Percentiles rank a stretch among this genome's conserved stretches.
Conservation (phyloP, 2,888 invertebrate species). For the Aethes cnicana region DNA sequence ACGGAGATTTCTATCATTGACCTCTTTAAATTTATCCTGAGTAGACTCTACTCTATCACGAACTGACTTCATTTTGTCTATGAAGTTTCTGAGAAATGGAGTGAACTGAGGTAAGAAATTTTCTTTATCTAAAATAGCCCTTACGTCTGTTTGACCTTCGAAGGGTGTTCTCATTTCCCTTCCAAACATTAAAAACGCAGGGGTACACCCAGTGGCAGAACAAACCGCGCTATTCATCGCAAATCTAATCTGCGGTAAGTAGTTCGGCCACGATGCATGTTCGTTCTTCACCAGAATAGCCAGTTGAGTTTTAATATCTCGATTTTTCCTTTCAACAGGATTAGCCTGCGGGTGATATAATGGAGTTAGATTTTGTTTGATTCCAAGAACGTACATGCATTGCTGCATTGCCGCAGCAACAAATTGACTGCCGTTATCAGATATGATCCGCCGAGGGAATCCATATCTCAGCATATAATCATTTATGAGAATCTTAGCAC, state of each 20-base stretch:
- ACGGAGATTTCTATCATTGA: too few relatives aligned
- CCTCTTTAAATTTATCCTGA: too few relatives aligned
- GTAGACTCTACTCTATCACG: too few relatives aligned
- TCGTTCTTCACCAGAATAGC: slow-evolving; percentile 37
- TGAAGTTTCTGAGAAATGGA: slow-evolving; percentile 24
- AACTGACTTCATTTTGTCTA: slow-evolving; percentile 4
- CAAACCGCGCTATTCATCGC: slow-evolving; percentile 39
- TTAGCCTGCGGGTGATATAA: slow-evolving; percentile 50
- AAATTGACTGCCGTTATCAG: slow-evolving; percentile 41
- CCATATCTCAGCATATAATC: slow-evolving; percentile 39
- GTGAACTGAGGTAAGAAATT: slow-evolving; percentile 34
- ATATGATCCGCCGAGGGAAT: slow-evolving; percentile 36
- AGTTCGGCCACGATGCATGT: slow-evolving; percentile 38
- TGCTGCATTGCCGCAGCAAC: slow-evolving; percentile 39
- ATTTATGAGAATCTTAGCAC: slow-evolving; percentile 33
- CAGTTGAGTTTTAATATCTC: slow-evolving; percentile 44
- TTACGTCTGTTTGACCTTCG: slow-evolving; percentile 31
- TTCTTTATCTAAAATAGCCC: slow-evolving; percentile 21
- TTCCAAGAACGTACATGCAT: slow-evolving; percentile 30
- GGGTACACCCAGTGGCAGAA: slow-evolving; percentile 34
- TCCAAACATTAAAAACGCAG: slow-evolving; percentile 42
- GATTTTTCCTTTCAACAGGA: slow-evolving; percentile 46
- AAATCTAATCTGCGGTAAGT: slow-evolving; percentile 38
- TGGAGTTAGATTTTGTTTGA: slow-evolving; percentile 38
- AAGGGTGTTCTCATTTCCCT: slow-evolving; percentile 39